Conservation (phyloP, 2,888 invertebrate species). For the Lasioglossum lativentre region DNA sequence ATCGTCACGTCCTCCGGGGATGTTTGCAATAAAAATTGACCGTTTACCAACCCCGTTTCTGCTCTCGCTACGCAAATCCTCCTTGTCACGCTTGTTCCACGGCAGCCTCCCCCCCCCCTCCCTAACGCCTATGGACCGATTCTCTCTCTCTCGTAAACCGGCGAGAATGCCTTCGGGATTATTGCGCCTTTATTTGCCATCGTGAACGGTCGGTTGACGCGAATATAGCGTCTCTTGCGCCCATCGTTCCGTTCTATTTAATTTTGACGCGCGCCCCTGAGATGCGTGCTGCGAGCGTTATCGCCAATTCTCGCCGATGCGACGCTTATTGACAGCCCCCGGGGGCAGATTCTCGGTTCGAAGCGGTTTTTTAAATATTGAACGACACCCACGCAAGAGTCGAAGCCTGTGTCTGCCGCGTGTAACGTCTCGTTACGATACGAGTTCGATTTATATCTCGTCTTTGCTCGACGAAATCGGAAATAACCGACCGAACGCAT, state of each 20-base stretch:
- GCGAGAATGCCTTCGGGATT: background rate
- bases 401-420: background rate
- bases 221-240: background rate
- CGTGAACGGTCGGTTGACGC: slow-evolving; percentile 24
- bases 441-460: background rate
- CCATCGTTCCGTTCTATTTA: slow-evolving; percentile 20
- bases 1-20: background rate
- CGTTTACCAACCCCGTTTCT: background rate
- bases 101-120: background rate
- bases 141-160: slow-evolving; percentile 17
- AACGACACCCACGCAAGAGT: background rate
- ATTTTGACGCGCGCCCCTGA: slow-evolving; percentile 12
- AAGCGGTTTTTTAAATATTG: slow-evolving; percentile 26
- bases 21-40: slow-evolving; percentile 1
- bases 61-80: background rate
- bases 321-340: slow-evolving; percentile 16
- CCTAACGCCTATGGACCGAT: background rate
- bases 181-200: slow-evolving; percentile 11
- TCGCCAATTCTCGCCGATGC: background rate
- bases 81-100: background rate
- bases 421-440: background rate
- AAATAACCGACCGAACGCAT: background rate
- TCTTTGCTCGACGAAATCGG: background rate
- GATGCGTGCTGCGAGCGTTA: background rate
- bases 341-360: background rate